phyloP scores from a whole-genome alignment of 1,140 invertebrate genomes.

The Euura saliciscinereae region DNA sequence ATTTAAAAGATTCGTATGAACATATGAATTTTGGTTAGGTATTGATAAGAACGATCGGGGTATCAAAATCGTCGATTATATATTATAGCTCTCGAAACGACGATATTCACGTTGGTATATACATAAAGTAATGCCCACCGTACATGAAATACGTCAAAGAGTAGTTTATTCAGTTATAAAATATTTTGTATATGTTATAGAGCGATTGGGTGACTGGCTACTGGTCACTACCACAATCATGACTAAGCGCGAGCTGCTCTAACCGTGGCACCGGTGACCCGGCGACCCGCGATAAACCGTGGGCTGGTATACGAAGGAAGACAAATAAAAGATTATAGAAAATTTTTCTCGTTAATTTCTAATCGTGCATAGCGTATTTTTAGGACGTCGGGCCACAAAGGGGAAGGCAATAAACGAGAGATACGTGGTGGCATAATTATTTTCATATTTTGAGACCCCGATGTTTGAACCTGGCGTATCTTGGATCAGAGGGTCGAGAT shows the following conservation, averaged over 20 bases:
- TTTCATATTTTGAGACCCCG: neutral
- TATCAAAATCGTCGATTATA: too few species aligned
- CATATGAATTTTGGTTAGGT: too few species aligned
- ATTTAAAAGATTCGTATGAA: too few species aligned
- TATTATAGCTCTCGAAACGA: too few species aligned
- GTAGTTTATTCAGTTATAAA: too few species aligned
- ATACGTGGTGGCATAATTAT: neutral
- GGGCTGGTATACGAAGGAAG: neutral
- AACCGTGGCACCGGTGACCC: constrained; percentile 1
- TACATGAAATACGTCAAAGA: too few species aligned
- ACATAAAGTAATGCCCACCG: too few species aligned
- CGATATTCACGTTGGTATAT: too few species aligned
- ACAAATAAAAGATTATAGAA: constrained; percentile 1
- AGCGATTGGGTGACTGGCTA: too few species aligned
- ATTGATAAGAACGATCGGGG: too few species aligned
- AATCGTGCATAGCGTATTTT: neutral
- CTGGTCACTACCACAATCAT: neutral
- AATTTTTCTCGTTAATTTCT: neutral
- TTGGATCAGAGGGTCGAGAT: neutral
- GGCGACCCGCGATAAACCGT: neutral
- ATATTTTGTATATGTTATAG: too few species aligned
- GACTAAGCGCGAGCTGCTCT: neutral
- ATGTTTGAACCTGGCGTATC: neutral
- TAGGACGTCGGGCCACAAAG: neutral
- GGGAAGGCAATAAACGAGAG: neutral